A percentile compares a stretch with the other conserved stretches of the same genome.
phyloP scores from a whole-genome alignment of 2,113 vertebrate genomes.

The Chionomys nivalis region DNA sequence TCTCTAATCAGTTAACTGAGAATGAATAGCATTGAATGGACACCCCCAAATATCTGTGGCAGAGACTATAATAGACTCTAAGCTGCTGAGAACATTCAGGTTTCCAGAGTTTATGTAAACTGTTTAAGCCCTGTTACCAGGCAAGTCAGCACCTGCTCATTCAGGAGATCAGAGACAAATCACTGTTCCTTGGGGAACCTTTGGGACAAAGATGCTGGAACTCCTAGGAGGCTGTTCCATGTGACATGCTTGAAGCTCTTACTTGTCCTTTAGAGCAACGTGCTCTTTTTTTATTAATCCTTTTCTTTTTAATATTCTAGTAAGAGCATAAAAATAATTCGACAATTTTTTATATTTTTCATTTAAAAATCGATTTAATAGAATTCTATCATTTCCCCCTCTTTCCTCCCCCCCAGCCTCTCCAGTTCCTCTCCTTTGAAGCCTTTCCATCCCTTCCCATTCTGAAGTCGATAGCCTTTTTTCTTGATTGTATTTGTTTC shows the following conservation, averaged over 20 bases:
- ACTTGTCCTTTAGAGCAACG: background rate
- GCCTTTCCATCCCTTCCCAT: background rate
- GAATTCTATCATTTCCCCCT: background rate
- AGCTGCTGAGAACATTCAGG: background rate
- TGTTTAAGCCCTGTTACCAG: background rate
- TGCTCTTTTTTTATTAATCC: background rate
- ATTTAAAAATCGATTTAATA: background rate
- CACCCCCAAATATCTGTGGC: background rate
- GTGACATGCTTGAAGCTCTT: background rate
- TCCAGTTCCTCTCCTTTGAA: background rate
- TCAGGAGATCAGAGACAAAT: background rate
- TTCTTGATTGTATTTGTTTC: background rate
- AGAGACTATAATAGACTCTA: background rate
- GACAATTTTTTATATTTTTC: background rate
- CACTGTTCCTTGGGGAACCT: background rate
- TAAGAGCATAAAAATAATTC: background rate
- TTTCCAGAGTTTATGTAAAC: background rate
- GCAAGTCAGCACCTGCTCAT: background rate
- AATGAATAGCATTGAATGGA: background rate
- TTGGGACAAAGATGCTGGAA: background rate
- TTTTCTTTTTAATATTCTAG: conserved; percentile 1
- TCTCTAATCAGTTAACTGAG: background rate
- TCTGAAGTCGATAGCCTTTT: background rate
- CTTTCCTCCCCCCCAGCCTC: fast-evolving
- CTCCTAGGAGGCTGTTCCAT: background rate